These are phyloP conservation scores for Spodoptera littoralis DNA, from an alignment of 2,888 invertebrate species.

Conservation along the genomic window DNA sequence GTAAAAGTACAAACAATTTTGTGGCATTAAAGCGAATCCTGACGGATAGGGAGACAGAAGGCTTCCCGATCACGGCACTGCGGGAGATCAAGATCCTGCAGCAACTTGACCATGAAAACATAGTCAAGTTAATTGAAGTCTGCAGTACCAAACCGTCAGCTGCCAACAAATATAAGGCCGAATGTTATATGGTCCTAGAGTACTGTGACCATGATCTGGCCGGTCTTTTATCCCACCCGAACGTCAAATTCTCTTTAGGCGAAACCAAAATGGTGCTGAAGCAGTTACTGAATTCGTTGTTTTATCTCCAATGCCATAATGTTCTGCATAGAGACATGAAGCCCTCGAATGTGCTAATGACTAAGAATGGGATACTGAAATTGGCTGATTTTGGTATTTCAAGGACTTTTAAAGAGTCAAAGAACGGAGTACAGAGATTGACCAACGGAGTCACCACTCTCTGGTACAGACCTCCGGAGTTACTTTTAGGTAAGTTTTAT, in stretches of 20 bases:
- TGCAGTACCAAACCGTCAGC: slow-evolving; percentile 96
- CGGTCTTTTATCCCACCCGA: slow-evolving; percentile 97
- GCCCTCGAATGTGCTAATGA: slow-evolving; percentile 99
- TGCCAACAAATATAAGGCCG: slow-evolving; percentile 94
- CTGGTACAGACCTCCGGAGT: slow-evolving; percentile 94
- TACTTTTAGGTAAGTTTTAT: slow-evolving; percentile 77
- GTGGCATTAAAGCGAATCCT: slow-evolving; percentile 99
- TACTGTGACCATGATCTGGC: slow-evolving; percentile 99
- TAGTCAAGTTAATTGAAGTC: slow-evolving; percentile 98
- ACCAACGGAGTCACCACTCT: slow-evolving; percentile 99
- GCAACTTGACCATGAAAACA: slow-evolving; percentile 98
- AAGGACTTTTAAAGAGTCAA: slow-evolving; percentile 96
- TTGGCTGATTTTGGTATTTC: slow-evolving; percentile 99
- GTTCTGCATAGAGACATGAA: slow-evolving; percentile 99
- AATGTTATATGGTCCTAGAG: slow-evolving; percentile 98
- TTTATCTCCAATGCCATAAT: slow-evolving; percentile 99
- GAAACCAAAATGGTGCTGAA: slow-evolving; percentile 97
- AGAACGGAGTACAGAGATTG: slow-evolving; percentile 94
- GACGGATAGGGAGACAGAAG: slow-evolving; percentile 99
- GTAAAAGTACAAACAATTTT: no score
- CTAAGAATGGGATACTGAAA: slow-evolving; percentile 97
- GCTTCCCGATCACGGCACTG: slow-evolving; percentile 99
- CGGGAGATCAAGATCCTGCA: slow-evolving; percentile 99
- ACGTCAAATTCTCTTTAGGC: slow-evolving; percentile 98
- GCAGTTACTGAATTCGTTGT: slow-evolving; percentile 93